Percentiles rank a stretch among this genome's conserved stretches.
Conservation (phyloP, 2,797 vertebrate species). For the Cryptoprocta ferox region DNA sequence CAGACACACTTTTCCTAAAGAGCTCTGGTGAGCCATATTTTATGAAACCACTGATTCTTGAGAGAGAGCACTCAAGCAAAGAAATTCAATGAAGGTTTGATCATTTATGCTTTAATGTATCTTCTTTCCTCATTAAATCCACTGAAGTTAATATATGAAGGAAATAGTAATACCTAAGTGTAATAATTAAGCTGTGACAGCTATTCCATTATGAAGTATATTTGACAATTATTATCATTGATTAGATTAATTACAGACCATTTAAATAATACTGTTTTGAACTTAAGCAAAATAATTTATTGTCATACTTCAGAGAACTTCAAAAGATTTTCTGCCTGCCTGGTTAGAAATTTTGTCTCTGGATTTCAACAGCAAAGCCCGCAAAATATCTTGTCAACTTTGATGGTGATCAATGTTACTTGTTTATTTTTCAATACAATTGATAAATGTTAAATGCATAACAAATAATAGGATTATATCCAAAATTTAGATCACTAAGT, state of each 20-base stretch:
- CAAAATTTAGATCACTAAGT: neutral
- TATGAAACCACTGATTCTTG: neutral
- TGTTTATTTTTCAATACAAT: neutral
- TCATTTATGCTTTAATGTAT: slow-evolving; percentile 46
- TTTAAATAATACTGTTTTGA: slow-evolving; percentile 53
- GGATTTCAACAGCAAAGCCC: neutral
- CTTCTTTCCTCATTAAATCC: slow-evolving; percentile 38
- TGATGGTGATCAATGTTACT: neutral
- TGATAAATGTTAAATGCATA: slow-evolving; percentile 5
- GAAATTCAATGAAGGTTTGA: slow-evolving; percentile 15
- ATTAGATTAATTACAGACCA: slow-evolving; percentile 62
- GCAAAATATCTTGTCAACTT: neutral
- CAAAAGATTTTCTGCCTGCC: neutral
- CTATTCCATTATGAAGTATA: slow-evolving; percentile 57
- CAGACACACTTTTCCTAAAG: neutral
- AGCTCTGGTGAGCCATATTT: neutral
- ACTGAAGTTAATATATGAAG: slow-evolving; percentile 47
- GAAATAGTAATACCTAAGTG: neutral
- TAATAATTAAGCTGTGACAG: slow-evolving; percentile 66
- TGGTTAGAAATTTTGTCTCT: neutral
- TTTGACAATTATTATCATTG: slow-evolving; percentile 65
- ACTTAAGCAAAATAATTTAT: slow-evolving; percentile 46
- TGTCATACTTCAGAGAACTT: slow-evolving; percentile 23
- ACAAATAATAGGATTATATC: neutral
- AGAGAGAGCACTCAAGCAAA: slow-evolving; percentile 29